A percentile compares a stretch with the other conserved stretches of the same genome.
Conservation (phyloP, 2,113 vertebrate genomes). For the Echinops telfairi region DNA sequence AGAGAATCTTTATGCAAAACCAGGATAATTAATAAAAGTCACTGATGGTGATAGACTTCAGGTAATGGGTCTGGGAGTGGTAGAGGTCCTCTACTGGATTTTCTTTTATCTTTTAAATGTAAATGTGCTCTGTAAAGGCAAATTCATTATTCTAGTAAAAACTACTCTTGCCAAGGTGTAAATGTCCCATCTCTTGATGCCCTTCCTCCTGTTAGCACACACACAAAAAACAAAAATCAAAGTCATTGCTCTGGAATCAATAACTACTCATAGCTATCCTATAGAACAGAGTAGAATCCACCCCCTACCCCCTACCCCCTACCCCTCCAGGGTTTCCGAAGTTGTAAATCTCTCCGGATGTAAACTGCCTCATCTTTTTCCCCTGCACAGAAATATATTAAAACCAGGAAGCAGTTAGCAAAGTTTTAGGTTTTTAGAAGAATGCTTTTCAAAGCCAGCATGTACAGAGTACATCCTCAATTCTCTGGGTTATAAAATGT, state of each 20-base stretch:
- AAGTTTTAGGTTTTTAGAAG: conserved; percentile 38
- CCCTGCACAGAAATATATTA: conserved; percentile 1
- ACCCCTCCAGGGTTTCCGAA: too few relatives aligned
- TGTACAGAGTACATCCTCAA: conserved; percentile 27
- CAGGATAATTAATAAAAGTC: conserved; percentile 20
- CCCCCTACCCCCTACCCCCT: too few relatives aligned
- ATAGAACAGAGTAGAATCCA: too few relatives aligned
- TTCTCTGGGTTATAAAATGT: conserved; percentile 57
- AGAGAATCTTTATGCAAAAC: background rate
- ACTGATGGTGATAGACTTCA: background rate
- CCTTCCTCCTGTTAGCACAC: background rate
- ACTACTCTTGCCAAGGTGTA: conserved; percentile 46
- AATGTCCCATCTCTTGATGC: conserved; percentile 13
- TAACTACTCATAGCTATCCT: too few relatives aligned
- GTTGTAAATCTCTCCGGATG: too few relatives aligned
- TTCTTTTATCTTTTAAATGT: conserved; percentile 21
- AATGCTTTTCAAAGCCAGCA: conserved; percentile 62
- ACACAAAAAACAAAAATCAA: too few relatives aligned
- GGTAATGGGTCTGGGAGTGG: background rate
- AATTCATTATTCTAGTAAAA: conserved; percentile 40
- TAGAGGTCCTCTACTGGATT: conserved; percentile 15
- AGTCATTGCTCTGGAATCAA: too few relatives aligned
- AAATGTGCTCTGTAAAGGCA: conserved; percentile 43
- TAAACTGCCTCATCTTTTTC: too few relatives aligned
- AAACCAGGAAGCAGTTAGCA: conserved; percentile 8